phyloP scores from a whole-genome alignment of 2,113 vertebrate genomes.

The Heterochromis multidens region DNA sequence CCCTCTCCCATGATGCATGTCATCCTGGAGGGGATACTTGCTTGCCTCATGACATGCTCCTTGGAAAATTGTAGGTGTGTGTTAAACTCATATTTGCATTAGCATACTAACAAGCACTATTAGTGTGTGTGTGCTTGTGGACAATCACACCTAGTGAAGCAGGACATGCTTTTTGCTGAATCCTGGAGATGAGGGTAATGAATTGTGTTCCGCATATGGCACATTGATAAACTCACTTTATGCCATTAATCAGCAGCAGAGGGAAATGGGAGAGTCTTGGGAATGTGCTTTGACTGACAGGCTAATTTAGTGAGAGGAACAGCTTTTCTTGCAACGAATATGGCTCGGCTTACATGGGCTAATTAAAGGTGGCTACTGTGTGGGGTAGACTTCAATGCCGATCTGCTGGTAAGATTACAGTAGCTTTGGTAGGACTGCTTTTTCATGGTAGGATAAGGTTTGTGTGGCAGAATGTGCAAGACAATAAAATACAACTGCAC shows the following conservation, averaged over 20 bases:
- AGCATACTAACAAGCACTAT: slow-evolving; percentile 79
- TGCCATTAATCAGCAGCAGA: slow-evolving; percentile 76
- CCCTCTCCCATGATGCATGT: slow-evolving; percentile 52
- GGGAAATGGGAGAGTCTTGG: slow-evolving; percentile 73
- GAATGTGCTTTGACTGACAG: slow-evolving; percentile 73
- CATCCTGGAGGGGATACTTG: slow-evolving; percentile 36
- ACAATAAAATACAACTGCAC: neutral
- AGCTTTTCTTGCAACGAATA: slow-evolving; percentile 55
- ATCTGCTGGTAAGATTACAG: neutral
- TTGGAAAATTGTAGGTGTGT: slow-evolving; percentile 59
- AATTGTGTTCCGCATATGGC: slow-evolving; percentile 76
- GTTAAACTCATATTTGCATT: slow-evolving; percentile 78
- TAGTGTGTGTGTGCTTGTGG: slow-evolving; percentile 60
- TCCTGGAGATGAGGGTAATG: slow-evolving; percentile 76
- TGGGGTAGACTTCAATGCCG: neutral
- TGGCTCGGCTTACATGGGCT: slow-evolving; percentile 54
- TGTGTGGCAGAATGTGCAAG: neutral
- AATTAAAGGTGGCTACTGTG: slow-evolving; percentile 63
- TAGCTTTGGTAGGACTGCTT: neutral
- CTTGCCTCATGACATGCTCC: slow-evolving; percentile 41
- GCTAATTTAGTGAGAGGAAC: slow-evolving; percentile 75
- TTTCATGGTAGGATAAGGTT: neutral
- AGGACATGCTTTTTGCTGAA: slow-evolving; percentile 63
- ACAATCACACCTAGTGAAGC: slow-evolving; percentile 63
- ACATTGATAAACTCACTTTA: slow-evolving; percentile 79